Conservation (phyloP, 2,797 vertebrate species). For the Emydoidea blandingii region DNA sequence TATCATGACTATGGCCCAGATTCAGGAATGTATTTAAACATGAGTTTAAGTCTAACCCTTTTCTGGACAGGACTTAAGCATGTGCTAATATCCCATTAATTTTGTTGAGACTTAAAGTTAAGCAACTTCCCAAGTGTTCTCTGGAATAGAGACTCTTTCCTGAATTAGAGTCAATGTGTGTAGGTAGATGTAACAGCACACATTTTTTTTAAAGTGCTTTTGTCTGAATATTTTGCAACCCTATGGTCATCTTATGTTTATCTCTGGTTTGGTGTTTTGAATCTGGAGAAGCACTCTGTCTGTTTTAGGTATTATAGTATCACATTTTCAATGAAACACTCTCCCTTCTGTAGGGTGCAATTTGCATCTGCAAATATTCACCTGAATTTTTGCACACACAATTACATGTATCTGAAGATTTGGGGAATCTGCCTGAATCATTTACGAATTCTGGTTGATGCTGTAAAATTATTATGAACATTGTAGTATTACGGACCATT, state of each 20-base stretch:
- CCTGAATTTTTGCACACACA: neutral
- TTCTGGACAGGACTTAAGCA: neutral
- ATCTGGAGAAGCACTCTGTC: neutral
- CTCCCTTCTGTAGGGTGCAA: neutral
- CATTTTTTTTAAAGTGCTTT: neutral
- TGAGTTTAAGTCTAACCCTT: neutral
- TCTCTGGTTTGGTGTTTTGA: neutral
- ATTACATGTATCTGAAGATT: neutral
- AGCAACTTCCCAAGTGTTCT: fast-evolving
- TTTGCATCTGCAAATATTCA: neutral
- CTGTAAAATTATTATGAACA: neutral
- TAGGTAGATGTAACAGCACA: neutral
- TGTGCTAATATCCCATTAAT: neutral
- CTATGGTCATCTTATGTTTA: neutral
- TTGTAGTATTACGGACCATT: neutral
- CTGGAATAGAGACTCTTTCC: neutral
- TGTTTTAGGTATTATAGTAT: neutral
- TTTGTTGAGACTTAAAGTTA: neutral
- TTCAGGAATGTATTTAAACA: neutral
- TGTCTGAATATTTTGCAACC: neutral
- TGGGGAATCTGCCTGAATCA: neutral
- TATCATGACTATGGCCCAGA: neutral
- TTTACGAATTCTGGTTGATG: neutral
- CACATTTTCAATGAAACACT: neutral
- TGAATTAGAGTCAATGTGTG: neutral